phyloP scores from a whole-genome alignment of 2,888 invertebrate genomes.

The Drosophila yooni region DNA sequence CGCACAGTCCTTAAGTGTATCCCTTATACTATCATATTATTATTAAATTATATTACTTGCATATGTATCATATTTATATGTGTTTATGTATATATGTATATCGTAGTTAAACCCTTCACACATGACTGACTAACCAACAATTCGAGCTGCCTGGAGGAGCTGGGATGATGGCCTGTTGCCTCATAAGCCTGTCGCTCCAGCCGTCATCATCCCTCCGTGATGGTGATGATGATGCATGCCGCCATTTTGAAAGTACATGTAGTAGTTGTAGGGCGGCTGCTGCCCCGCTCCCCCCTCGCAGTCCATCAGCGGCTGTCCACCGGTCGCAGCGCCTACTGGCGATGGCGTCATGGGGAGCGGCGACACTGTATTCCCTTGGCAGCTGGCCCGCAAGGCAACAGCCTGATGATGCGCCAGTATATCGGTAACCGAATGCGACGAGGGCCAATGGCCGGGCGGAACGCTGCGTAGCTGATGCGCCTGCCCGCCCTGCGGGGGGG shows the following conservation, averaged over 20 bases:
- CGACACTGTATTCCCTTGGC: constrained; percentile 81
- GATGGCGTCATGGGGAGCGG: constrained; percentile 80
- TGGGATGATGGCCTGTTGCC: constrained; percentile 17
- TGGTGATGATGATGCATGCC: constrained; percentile 85
- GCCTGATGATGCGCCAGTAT: constrained; percentile 86
- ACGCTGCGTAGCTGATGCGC: constrained; percentile 82
- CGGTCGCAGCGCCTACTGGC: constrained; percentile 63
- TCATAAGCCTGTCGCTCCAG: constrained; percentile 85
- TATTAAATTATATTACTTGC: constrained; percentile 1
- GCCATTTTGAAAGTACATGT: constrained; percentile 85
- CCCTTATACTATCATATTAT: constrained; percentile 21
- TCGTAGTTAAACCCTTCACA: constrained; percentile 53
- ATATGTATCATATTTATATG: constrained; percentile 20
- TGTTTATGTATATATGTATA: constrained; percentile 18
- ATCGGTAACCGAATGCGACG: constrained; percentile 87
- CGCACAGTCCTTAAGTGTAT: constrained; percentile 18
- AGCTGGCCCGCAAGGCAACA: constrained; percentile 83
- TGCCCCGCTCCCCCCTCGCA: constrained; percentile 81
- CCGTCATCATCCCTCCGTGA: constrained; percentile 83
- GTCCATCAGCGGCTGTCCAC: constrained; percentile 75
- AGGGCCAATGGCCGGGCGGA: constrained; percentile 85
- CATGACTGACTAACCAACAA: constrained; percentile 38
- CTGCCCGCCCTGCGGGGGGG: constrained; percentile 84
- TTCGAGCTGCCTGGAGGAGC: constrained; percentile 12
- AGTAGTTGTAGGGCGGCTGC: constrained; percentile 84